Base-by-base conservation (phyloP, 2,888 invertebrate species). In the Resseliella maxima region DNA sequence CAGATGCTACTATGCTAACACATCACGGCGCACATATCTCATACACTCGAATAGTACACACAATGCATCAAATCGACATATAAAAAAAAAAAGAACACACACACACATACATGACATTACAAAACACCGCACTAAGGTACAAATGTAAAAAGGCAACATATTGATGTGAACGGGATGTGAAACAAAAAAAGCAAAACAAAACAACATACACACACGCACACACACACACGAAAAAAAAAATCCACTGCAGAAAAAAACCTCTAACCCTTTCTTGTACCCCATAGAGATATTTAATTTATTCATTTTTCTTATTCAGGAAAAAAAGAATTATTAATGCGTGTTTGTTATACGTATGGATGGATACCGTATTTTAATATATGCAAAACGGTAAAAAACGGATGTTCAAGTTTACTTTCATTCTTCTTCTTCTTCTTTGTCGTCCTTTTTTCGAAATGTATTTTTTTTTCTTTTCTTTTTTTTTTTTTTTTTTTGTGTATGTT, bases 231-330 rank as follows among this genome's bases (percentile, higher is more conserved):
- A n/a, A 64, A 50, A 72, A 72, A 27, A 72, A 72, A 72, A 72
- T 72, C 31, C 31, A 31, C 72, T 72, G 31, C 31, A 72, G 72
- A 72, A 72, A 72, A 59, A 72, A 72, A 72, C 72, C 72, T 72
- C 72, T 83, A 83, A 83, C 83, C 83, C 83, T 83, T 83, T 83
- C 83, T 83, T 83, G 83, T 38, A 83, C 83, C 83, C 83, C 83
- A 83, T 83, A 38, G 83, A 83, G 83, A 83, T 83, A 83, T 83
- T 83, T 83, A 83, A 83, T 83, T 83, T 83, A 83, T 83, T 83
- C 83, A 83, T 83, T 83, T 83, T 83, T 83, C 83, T 83, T 83
- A 83, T 83, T 36, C 83, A 38, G 38, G 38, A 83, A 83, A 83
- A 72, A 38, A 83, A 83, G 83, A 83, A 83, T 83, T 83, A 83